Conservation (phyloP, 2,113 vertebrate genomes). For the Lontra canadensis region DNA sequence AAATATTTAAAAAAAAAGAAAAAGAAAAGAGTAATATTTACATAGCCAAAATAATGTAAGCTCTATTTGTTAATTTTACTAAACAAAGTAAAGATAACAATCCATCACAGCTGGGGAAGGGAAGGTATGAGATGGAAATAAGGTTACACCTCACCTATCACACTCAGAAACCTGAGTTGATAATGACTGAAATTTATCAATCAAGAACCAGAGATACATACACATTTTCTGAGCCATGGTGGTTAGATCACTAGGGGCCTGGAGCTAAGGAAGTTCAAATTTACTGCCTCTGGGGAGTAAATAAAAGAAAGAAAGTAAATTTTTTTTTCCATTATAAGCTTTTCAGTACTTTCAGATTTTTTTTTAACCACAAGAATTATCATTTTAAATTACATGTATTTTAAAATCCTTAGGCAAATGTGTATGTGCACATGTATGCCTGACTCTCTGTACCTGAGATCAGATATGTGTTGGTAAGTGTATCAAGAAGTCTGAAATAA, state of each 20-base stretch:
- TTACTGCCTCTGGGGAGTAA: neutral
- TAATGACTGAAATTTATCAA: neutral
- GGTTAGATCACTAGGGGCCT: neutral
- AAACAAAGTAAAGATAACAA: neutral
- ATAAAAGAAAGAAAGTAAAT: neutral
- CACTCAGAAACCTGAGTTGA: constrained; percentile 1
- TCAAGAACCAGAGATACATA: neutral
- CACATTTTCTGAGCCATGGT: neutral
- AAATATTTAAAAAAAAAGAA: neutral
- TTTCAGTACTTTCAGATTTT: neutral
- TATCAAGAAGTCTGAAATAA: neutral
- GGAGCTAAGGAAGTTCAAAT: neutral
- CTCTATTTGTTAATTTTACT: neutral
- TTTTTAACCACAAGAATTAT: neutral
- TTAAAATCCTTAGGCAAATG: neutral
- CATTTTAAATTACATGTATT: neutral
- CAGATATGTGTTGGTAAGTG: neutral
- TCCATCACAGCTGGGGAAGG: neutral
- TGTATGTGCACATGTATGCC: too few species aligned
- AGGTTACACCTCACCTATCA: neutral
- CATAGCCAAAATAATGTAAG: neutral
- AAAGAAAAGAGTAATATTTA: constrained; percentile 25
- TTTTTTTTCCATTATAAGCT: neutral
- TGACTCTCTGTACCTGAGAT: neutral
- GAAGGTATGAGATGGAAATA: neutral